These are phyloP conservation scores for Leucophora obtusa DNA, from an alignment of 2,888 invertebrate species.

Conservation along the genomic window DNA sequence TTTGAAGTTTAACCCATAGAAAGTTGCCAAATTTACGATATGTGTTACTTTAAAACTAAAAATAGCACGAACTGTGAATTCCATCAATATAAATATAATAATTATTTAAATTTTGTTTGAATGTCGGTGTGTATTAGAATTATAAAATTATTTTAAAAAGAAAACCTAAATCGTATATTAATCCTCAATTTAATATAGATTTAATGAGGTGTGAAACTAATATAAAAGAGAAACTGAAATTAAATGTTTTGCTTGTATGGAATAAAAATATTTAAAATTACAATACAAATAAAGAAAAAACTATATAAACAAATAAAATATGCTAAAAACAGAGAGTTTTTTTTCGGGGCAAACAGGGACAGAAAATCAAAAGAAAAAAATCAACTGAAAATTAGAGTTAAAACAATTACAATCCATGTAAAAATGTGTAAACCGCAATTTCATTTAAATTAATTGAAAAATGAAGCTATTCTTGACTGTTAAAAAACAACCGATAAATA, in stretches of 20 bases:
- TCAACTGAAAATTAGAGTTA: too few species aligned
- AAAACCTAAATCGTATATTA: not conserved
- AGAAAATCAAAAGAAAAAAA: too few species aligned
- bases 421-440: too few species aligned
- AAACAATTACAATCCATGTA: too few species aligned
- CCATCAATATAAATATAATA: slow-evolving; percentile 14
- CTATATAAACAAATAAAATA: slow-evolving; percentile 32
- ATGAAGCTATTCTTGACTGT: too few species aligned
- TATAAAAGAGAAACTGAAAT: slow-evolving; percentile 30
- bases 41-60: too few species aligned
- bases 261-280: slow-evolving; percentile 22
- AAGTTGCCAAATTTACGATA: too few species aligned
- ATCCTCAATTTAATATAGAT: not conserved
- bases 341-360: too few species aligned
- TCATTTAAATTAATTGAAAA: too few species aligned
- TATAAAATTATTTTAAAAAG: slow-evolving; percentile 26
- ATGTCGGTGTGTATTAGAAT: slow-evolving; percentile 46
- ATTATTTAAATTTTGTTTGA: slow-evolving; percentile 8
- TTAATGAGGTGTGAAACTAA: slow-evolving; percentile 1
- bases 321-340: not conserved
- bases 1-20: too few species aligned
- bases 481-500: too few species aligned
- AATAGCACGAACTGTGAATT: too few species aligned
- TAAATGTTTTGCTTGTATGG: slow-evolving; percentile 52
- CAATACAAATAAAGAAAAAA: slow-evolving; percentile 9